These are phyloP conservation scores for Drosophila lacicola DNA, from an alignment of 2,888 invertebrate genomes.

Conservation along the genomic window DNA sequence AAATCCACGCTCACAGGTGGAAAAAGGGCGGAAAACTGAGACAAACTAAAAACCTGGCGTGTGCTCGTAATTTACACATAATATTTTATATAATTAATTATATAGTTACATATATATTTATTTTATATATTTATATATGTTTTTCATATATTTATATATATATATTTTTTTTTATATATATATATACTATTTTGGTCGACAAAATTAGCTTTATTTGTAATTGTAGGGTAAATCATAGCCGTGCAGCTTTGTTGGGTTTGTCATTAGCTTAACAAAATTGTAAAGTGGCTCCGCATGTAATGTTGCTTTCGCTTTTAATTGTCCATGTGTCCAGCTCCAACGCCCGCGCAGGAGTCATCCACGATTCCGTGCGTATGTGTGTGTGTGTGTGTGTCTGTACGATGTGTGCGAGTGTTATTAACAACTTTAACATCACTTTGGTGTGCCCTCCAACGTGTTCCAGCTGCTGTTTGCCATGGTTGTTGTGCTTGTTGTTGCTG, in stretches of 20 bases:
- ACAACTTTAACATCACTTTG: constrained; percentile 78
- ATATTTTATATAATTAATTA: too few species aligned
- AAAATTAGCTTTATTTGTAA: not conserved
- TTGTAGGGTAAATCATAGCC: constrained; percentile 21
- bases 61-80: too few species aligned
- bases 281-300: constrained; percentile 59
- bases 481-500: constrained; percentile 5
- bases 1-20: too few species aligned
- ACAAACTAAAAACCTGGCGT: too few species aligned
- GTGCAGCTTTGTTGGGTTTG: not conserved
- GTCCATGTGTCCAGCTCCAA: constrained; percentile 45
- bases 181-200: not conserved
- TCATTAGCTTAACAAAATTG: constrained; percentile 44
- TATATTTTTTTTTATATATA: not conserved
- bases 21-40: too few species aligned
- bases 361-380: not conserved
- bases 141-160: too few species aligned
- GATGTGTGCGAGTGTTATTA: constrained; percentile 57
- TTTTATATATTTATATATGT: too few species aligned
- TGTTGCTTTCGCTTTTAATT: constrained; percentile 72
- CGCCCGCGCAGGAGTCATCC: constrained; percentile 15
- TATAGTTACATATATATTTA: too few species aligned
- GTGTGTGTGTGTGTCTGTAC: constrained; percentile 16
- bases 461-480: constrained; percentile 31
- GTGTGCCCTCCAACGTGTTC: constrained; percentile 60